Percentiles rank a stretch among this genome's conserved stretches.
Evolutionary conservation across 2,888 invertebrate species (phyloP).

Genomic region (Malthinus seriepunctatus): DNA sequence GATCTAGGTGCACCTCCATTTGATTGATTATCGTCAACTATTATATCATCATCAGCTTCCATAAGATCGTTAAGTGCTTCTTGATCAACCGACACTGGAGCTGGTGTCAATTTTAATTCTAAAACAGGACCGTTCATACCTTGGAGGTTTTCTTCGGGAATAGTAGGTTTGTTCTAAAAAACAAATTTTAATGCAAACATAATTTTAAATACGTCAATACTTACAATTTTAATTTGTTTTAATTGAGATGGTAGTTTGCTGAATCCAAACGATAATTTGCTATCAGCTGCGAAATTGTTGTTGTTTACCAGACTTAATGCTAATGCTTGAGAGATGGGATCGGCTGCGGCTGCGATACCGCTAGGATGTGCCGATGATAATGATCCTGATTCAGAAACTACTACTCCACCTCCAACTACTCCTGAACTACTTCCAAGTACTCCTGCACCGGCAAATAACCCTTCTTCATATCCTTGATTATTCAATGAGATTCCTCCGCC

Average conservation of each 20-base stretch:
- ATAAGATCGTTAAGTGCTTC: slow-evolving; percentile 43
- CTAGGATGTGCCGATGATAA: too few species aligned
- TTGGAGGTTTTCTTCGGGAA: slow-evolving; percentile 58
- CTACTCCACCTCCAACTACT: too few species aligned
- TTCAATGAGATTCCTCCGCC: too few species aligned
- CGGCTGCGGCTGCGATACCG: slow-evolving; percentile 48
- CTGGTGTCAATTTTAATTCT: slow-evolving; percentile 50
- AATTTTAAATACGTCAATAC: too few species aligned
- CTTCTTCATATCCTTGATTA: too few species aligned
- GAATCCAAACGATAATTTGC: slow-evolving; percentile 59
- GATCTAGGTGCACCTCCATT: slow-evolving; percentile 18
- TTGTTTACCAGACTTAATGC: slow-evolving; percentile 53
- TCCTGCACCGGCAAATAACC: too few species aligned
- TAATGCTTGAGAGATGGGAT: slow-evolving; percentile 56
- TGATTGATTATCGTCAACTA: slow-evolving; percentile 34
- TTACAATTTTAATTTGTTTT: slow-evolving; percentile 27
- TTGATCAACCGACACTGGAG: slow-evolving; percentile 36
- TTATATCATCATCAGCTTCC: slow-evolving; percentile 27
- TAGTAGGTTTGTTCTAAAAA: slow-evolving; percentile 39
- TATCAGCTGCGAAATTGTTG: slow-evolving; percentile 54
- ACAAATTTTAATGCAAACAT: background rate
- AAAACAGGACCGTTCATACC: slow-evolving; percentile 59
- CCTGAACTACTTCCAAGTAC: too few species aligned
- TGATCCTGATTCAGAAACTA: too few species aligned
- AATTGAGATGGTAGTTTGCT: slow-evolving; percentile 55